These are phyloP conservation scores for Caradrina clavipalpis DNA, from an alignment of 2,888 invertebrate genomes.

Conservation along the genomic window DNA sequence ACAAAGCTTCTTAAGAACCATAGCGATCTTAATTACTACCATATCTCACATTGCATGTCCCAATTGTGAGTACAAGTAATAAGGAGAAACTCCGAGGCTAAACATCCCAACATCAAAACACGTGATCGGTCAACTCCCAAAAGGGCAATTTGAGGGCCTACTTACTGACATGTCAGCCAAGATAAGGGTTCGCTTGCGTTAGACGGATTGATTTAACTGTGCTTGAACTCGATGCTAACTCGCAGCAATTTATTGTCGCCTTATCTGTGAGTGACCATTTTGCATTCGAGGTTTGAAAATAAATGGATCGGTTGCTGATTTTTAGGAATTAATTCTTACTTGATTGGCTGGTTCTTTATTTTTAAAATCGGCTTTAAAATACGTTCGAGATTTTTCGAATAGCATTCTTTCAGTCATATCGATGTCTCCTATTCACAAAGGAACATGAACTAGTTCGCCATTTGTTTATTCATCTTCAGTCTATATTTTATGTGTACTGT, in stretches of 20 bases:
- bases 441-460: neutral
- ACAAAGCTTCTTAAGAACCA: neutral
- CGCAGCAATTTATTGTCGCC: constrained; percentile 41
- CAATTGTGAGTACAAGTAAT: constrained; percentile 36
- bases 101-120: constrained; percentile 63
- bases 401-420: neutral
- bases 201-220: constrained; percentile 70
- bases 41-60: constrained; percentile 6
- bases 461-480: constrained; percentile 39
- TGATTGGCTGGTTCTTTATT: neutral
- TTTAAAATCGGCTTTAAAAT: no score
- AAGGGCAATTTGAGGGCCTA: constrained; percentile 77
- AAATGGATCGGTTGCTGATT: neutral
- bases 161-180: constrained; percentile 79
- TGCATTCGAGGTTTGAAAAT: no score
- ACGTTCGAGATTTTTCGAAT: neutral
- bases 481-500: constrained; percentile 33
- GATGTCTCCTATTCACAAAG: constrained; percentile 16
- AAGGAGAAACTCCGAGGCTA: constrained; percentile 43
- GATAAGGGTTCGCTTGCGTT: constrained; percentile 79
- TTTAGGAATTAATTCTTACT: neutral
- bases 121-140: constrained; percentile 75
- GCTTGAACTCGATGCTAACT: constrained; percentile 56
- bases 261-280: constrained; percentile 32
- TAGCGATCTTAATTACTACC: neutral